These are phyloP conservation scores for Osmoderma eremita DNA, from an alignment of 2,888 invertebrate genomes.

Conservation along the genomic window DNA sequence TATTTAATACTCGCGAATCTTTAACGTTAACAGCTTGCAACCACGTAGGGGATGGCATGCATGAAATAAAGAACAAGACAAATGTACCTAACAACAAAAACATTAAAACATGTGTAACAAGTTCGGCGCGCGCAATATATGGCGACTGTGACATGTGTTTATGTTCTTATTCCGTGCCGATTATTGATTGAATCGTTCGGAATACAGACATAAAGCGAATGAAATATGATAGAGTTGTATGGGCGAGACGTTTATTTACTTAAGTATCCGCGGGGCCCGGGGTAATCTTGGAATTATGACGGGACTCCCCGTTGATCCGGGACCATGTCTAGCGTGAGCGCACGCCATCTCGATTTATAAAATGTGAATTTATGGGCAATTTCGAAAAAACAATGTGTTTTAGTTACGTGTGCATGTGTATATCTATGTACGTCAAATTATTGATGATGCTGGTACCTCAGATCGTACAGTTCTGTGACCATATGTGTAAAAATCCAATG, in stretches of 20 bases:
- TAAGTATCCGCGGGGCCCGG: constrained; percentile 51
- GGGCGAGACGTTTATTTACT: constrained; percentile 51
- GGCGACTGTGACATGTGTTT: constrained; percentile 38
- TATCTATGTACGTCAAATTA: constrained; percentile 23
- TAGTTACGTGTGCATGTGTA: constrained; percentile 47
- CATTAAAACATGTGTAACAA: constrained; percentile 19
- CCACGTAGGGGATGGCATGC: neutral
- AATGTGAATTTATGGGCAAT: constrained; percentile 55
- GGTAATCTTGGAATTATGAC: constrained; percentile 53
- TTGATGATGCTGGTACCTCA: constrained; percentile 24
- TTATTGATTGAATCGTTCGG: constrained; percentile 42
- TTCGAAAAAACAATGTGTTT: constrained; percentile 53
- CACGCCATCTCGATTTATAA: constrained; percentile 54
- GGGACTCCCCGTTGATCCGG: constrained; percentile 49
- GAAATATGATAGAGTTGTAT: constrained; percentile 48
- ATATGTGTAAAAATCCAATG: constrained; percentile 1
- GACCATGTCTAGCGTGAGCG: constrained; percentile 51
- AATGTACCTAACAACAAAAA: constrained; percentile 24
- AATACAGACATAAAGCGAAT: constrained; percentile 44
- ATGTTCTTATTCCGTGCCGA: constrained; percentile 42
- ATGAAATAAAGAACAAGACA: constrained; percentile 9
- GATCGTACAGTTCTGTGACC: constrained; percentile 7
- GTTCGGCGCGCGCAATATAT: constrained; percentile 15
- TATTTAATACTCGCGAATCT: too few species aligned
- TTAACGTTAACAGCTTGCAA: too few species aligned